These are phyloP conservation scores for Penaeus monodon DNA, from an alignment of 2,888 invertebrate genomes.

Conservation along the genomic window DNA sequence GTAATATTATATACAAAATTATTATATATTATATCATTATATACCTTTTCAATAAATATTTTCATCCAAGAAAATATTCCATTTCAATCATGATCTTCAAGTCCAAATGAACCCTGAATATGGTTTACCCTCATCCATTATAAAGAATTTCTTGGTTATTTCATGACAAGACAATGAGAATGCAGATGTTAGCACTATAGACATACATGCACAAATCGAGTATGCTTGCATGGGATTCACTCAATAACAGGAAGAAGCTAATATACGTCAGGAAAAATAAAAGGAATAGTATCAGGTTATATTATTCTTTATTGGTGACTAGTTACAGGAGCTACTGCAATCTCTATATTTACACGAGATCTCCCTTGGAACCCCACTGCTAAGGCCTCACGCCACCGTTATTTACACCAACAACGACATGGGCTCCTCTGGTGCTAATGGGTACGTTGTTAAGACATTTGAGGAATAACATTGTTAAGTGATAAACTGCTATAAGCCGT, in stretches of 20 bases:
- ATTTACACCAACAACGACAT: conserved; percentile 10
- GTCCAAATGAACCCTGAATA: too few relatives aligned
- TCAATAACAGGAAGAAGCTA: not conserved
- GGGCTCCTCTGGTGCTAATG: conserved; percentile 37
- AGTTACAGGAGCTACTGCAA: conserved; percentile 59
- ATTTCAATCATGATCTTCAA: too few relatives aligned
- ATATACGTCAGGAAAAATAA: not conserved
- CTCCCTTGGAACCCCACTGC: conserved; percentile 48
- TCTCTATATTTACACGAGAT: conserved; percentile 60
- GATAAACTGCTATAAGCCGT: conserved; percentile 35
- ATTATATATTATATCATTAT: too few relatives aligned
- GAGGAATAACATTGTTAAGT: conserved; percentile 25
- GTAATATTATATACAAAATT: too few relatives aligned
- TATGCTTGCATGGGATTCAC: not conserved
- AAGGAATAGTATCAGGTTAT: conserved; percentile 13
- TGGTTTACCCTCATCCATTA: too few relatives aligned
- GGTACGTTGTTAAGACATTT: conserved; percentile 31
- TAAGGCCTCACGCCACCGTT: conserved; percentile 3
- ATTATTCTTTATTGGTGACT: conserved; percentile 61
- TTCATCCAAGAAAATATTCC: too few relatives aligned
- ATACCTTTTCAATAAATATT: too few relatives aligned
- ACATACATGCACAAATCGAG: not conserved
- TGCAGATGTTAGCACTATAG: too few relatives aligned
- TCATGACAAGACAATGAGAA: too few relatives aligned
- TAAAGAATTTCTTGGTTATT: too few relatives aligned